Evolutionary conservation across 1,140 invertebrate species (phyloP), one percentile per base, ranked within the genome.

Genomic region (Drosophila lacteicornis): DNA sequence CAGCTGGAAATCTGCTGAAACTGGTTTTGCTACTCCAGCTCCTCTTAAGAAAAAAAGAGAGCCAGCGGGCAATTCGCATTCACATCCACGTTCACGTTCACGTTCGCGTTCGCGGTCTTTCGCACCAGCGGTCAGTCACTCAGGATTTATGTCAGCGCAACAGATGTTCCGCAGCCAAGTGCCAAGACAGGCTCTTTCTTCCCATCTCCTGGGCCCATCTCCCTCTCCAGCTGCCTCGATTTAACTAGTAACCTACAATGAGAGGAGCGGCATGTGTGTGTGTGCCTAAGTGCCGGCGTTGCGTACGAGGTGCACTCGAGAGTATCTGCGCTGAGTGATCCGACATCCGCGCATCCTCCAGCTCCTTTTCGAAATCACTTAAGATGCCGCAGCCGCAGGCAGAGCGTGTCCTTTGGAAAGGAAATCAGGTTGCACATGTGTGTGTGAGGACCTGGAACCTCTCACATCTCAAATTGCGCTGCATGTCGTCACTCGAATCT

Each of bases 61-160:
- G 66, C 66, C 75, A 51, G 81, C 81, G 80, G 80, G 49, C 63
- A 82, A 73, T 68, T 71, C 58, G 68, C 62, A 67, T 51, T 19
- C 59, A 62, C 59, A 62, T 50, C 17, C 19, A 65, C 59, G 42
- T 68, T 11, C 56, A 45, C 56, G 27, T 53, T 62, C 50, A 40
- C 33, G 40, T 68, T 36, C 40, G 15, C 49, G 65, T 62, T 81
- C 77, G 84, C 84, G 85, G 86, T 90, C 82, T 90, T 90, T 75
- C 75, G 86, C 86, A 90, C 71, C 86, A 90, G 75, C 85, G 85
- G 85, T 90, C 85, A 90, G 86, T 90, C 85, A 90, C 85, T 90
- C 86, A 85, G 88, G 85, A 90, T 90, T 90, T 90, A 90, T 90
- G 86, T 90, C 85, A 90, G 82, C 63, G 65, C 82, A 90, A 90